Evolutionary conservation across 2,888 invertebrate species (phyloP), one percentile per base, ranked within the genome.

Genomic region (Crioceris asparagi): DNA sequence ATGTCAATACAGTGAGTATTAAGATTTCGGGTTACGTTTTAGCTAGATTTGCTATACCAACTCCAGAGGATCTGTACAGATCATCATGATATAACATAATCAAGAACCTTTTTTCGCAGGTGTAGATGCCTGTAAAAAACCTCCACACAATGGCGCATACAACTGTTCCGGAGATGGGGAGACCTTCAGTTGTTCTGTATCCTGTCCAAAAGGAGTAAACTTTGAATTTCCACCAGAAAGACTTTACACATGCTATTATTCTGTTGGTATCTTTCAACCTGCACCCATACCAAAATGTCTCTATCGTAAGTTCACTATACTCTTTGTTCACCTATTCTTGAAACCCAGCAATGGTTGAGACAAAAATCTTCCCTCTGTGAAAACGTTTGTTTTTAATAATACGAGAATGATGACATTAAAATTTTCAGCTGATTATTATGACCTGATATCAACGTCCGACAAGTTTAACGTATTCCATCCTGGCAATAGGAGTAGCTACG

Each of bases 141-240:
- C 84, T 3, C 69, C 71, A 0, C 85, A 86, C 60, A 85, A 85
- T 61, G 88, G 86, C 10, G 79, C 74, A 12, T 83, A 78, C 63
- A 74, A 74, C 23, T 88, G 88, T 55, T 68, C 68, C 1, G 79
- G 77, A 2, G 70, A 75, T 48, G 66, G 61, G 4, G 70, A 76
- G 23, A 60, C 65, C 18, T 73, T 78, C 45, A 69, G 69, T 3
- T 90, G 88, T 57, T 62, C 64, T 4, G 57, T 88, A 6, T 64
- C 58, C 3, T 88, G 88, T 50, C 82, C 85, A 0, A 50, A 62
- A 0, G 82, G 79, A 1, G 62, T 78, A 10, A 55, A 67, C 12
- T 79, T 82, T 52, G 74, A 77, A 43, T 68, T 71, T 4, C 62
- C 73, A 1, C 71, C 80, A 1, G 74, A 76, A 0, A 57, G 68